Evolutionary conservation across 2,888 invertebrate species (phyloP).

Genomic region (Drosophila atripex): DNA sequence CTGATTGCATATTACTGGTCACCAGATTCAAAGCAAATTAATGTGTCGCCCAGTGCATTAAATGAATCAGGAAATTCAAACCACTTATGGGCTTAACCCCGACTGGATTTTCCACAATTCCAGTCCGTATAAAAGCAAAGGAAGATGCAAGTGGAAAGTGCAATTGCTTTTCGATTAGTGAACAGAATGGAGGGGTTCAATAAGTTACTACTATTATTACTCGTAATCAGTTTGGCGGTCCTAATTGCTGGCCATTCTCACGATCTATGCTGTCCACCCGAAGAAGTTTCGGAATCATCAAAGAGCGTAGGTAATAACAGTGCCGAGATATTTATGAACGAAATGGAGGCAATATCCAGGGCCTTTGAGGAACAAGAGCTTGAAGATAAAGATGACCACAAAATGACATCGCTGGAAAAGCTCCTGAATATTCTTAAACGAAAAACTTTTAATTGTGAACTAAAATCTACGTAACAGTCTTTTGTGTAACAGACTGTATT

Average conservation of each 20-base stretch:
- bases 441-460: too few relatives aligned
- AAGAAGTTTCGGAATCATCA: neutral
- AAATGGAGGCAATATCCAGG: slow-evolving; percentile 3
- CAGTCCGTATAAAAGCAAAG: slow-evolving; percentile 25
- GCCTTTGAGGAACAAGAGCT: slow-evolving; percentile 3
- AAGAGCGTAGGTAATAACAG: slow-evolving; percentile 16
- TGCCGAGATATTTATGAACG: slow-evolving; percentile 40
- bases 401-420: too few relatives aligned
- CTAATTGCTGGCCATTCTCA: slow-evolving; percentile 9
- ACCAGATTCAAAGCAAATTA: neutral
- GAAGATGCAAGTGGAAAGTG: neutral
- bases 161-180: slow-evolving; percentile 15
- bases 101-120: slow-evolving; percentile 26
- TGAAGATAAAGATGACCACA: neutral
- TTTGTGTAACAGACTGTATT: too few relatives aligned
- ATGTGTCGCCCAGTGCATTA: neutral
- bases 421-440: too few relatives aligned
- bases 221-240: neutral
- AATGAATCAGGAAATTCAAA: slow-evolving; percentile 22
- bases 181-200: slow-evolving; percentile 22
- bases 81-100: slow-evolving; percentile 13
- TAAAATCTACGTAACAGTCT: too few relatives aligned
- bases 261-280: neutral
- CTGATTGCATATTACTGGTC: too few relatives aligned
- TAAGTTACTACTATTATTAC: neutral